Percentiles rank a stretch among this genome's conserved stretches.
Evolutionary conservation across 2,888 invertebrate species (phyloP).

Genomic region (Lobophora halterata): DNA sequence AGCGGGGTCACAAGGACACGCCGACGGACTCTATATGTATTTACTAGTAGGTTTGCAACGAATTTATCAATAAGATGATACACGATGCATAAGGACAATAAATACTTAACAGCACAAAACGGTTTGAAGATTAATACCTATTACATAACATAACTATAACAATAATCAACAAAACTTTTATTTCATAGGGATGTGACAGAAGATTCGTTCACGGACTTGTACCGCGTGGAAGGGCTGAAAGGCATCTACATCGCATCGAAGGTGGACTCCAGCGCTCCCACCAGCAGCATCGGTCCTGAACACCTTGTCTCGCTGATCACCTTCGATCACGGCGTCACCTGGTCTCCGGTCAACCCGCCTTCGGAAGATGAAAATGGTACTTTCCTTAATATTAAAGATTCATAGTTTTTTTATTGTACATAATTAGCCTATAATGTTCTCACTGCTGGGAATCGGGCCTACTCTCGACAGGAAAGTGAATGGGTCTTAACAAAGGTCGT

Average conservation of each 20-base stretch:
- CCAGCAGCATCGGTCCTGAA: constrained; percentile 84
- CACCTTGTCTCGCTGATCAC: constrained; percentile 90
- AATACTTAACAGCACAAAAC: no score
- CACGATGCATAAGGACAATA: no score
- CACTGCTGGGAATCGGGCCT: no score
- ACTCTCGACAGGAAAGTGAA: no score
- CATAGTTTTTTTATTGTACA: no score
- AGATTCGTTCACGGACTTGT: constrained; percentile 92
- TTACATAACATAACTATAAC: not conserved
- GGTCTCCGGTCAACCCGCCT: constrained; percentile 89
- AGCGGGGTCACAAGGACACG: no score
- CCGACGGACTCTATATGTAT: no score
- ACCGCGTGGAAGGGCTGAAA: constrained; percentile 91
- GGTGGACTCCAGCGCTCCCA: constrained; percentile 79
- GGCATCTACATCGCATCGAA: constrained; percentile 95
- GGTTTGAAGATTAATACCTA: no score
- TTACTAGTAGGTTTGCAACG: no score
- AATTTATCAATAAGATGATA: no score
- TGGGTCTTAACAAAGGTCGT: no score
- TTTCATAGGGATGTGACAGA: constrained; percentile 86
- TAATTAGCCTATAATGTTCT: no score
- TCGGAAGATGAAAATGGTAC: constrained; percentile 81
- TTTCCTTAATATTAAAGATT: constrained; percentile 1
- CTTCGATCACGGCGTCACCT: constrained; percentile 92
- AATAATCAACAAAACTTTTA: constrained; percentile 9